phyloP scores from a whole-genome alignment of 2,888 invertebrate species.

The Tillus elongatus region DNA sequence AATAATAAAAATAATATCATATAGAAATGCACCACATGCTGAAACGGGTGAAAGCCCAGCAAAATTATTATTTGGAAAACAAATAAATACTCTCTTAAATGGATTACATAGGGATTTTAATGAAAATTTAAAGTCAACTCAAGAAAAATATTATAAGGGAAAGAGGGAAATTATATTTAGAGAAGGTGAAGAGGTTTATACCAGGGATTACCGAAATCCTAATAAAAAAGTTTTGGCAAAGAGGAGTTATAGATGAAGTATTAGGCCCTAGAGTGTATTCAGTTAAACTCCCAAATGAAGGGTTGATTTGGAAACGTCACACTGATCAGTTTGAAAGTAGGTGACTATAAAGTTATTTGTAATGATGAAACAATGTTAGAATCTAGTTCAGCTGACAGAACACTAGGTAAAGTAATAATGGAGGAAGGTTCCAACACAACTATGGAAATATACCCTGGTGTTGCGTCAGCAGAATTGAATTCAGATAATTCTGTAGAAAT shows the following conservation, averaged over 20 bases:
- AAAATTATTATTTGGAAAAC: conserved; percentile 9
- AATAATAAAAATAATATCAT: conserved; percentile 11
- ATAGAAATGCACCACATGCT: conserved; percentile 10
- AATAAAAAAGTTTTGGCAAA: conserved; percentile 5
- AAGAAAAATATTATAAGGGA: conserved; percentile 9
- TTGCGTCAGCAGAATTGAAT: no score
- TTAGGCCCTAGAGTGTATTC: conserved; percentile 6
- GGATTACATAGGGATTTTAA: no score
- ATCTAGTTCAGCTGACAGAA: no score
- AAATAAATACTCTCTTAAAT: conserved; percentile 5
- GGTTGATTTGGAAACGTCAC: neutral
- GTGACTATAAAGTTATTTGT: no score
- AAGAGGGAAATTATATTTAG: neutral
- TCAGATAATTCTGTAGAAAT: no score
- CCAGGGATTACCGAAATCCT: conserved; percentile 10
- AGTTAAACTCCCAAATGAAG: conserved; percentile 1
- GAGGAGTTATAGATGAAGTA: neutral
- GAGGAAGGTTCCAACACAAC: no score
- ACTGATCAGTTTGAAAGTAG: no score
- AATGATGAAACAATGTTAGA: no score
- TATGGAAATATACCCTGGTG: no score
- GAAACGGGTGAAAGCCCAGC: conserved; percentile 10
- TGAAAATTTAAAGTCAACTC: no score
- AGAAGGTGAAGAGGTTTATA: conserved; percentile 6
- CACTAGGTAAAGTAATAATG: no score